Evolutionary conservation across 2,888 invertebrate species (phyloP), one percentile per base, ranked within the genome.

Genomic region (Mellilla xanthometata): DNA sequence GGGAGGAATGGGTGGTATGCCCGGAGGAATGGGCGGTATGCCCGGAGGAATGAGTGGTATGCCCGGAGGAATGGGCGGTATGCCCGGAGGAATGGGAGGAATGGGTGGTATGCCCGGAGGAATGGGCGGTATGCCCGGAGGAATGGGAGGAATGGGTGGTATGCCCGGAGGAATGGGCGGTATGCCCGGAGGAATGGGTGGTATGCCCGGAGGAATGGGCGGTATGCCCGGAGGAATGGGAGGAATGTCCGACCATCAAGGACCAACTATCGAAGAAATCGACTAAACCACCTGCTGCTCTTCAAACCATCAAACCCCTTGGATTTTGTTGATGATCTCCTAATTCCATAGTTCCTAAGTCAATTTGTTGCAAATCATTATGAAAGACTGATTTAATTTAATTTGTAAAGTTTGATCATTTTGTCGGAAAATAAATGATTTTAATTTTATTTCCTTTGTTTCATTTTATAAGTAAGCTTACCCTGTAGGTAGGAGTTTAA

Each of bases 41-140:
- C 28, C 28, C 1, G 36, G 35, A 0, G 35, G 35, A 2, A 35
- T 35, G 35, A 26, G 35, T 4, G 36, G 28, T 3, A 36, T 28
- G 36, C 22, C 28, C 5, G 36, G 36, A 5, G 36, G 36, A 11
- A 33, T 31, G 31, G 31, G 31, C 6, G 26, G 22, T 8, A 30
- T 19, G 22, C 24, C 38, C 10, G 38, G 35, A 2, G 24, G 30
- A 3, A 39, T 39, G 28, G 30, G 33, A 0, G 33, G 33, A 1
- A 34, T 35, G 35, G 35, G 35, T 1, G 35, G 35, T 3, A 35
- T 26, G 26, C 35, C 35, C 1, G 35, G 35, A 7, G 35, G 35
- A 12, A 33, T 33, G 33, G 33, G 33, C 1, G 12, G 31, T 5
- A 34, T 34, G 34, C 33, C 33, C 7, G 24, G 24, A 0, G 33